These are phyloP conservation scores for Homarus americanus DNA, from an alignment of 1,140 invertebrate species.

Conservation along the genomic window DNA sequence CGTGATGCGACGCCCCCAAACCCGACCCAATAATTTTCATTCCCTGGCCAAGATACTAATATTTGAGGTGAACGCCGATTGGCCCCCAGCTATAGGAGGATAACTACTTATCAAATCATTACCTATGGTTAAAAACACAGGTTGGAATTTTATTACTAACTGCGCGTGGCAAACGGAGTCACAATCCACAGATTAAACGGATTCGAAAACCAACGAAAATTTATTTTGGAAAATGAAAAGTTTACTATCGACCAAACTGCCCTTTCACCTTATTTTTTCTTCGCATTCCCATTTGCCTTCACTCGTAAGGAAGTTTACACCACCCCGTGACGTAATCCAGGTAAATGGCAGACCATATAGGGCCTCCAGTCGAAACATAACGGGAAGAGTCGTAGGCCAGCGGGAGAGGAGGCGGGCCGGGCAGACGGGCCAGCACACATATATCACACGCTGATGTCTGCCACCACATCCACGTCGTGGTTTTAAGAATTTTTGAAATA, in stretches of 20 bases:
- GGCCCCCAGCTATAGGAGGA: no score
- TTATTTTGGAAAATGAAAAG: slow-evolving; percentile 30
- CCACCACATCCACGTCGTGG: slow-evolving; percentile 29
- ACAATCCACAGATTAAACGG: not conserved
- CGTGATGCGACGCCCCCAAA: not conserved
- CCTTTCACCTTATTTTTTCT: slow-evolving; percentile 50
- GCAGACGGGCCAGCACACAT: slow-evolving; percentile 16
- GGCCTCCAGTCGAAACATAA: slow-evolving; percentile 25
- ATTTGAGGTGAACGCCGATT: not conserved
- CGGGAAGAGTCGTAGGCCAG: not conserved
- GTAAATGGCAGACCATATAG: slow-evolving; percentile 9
- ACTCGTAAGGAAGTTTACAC: slow-evolving; percentile 38
- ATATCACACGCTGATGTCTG: slow-evolving; percentile 38
- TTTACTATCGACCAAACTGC: slow-evolving; percentile 47
- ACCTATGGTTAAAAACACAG: not conserved
- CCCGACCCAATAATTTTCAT: slow-evolving; percentile 5
- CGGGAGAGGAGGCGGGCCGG: slow-evolving; percentile 3
- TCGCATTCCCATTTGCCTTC: slow-evolving; percentile 37
- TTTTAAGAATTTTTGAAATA: slow-evolving; percentile 43
- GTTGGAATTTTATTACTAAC: not conserved
- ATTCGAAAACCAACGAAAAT: slow-evolving; percentile 18
- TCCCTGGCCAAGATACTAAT: not conserved
- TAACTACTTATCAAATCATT: not conserved
- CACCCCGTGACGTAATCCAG: slow-evolving; percentile 32
- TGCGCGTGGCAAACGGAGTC: not conserved